Evolutionary conservation across 2,113 vertebrate genomes (phyloP).

Genomic region (Chelonoidis abingdonii): DNA sequence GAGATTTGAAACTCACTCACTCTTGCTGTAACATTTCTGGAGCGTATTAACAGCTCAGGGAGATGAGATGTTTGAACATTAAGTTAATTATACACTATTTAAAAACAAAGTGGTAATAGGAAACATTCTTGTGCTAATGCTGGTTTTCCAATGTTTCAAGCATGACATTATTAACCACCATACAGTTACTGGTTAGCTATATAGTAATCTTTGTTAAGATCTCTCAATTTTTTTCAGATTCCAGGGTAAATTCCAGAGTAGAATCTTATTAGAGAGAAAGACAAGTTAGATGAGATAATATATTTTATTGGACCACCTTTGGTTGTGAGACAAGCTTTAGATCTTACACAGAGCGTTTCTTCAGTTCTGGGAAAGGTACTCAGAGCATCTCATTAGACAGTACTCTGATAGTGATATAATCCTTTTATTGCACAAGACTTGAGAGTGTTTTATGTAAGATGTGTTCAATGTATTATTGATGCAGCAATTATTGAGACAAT

Average conservation of each 20-base stretch:
- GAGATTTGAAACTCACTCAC: slow-evolving; percentile 34
- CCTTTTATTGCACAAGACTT: background rate
- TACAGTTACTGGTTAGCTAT: background rate
- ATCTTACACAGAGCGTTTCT: background rate
- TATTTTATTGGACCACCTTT: background rate
- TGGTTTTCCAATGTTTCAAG: background rate
- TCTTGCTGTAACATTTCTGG: slow-evolving; percentile 6
- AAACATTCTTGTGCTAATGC: background rate
- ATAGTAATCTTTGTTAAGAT: background rate
- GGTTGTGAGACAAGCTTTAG: background rate
- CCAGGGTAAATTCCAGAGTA: background rate
- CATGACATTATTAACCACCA: background rate
- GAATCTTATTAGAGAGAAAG: background rate
- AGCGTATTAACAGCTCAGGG: background rate
- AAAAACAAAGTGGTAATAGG: background rate
- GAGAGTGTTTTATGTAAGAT: background rate
- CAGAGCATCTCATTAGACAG: background rate
- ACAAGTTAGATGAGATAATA: background rate
- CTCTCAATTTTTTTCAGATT: background rate
- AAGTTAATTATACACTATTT: background rate
- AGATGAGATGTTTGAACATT: background rate
- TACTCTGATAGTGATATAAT: background rate
- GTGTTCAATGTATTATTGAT: background rate
- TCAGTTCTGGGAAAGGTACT: background rate
- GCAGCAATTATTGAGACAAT: background rate